Percentiles rank a stretch among this genome's conserved stretches.
Evolutionary conservation across 2,888 invertebrate genomes (phyloP).

Genomic region (Marronus borbonicus): DNA sequence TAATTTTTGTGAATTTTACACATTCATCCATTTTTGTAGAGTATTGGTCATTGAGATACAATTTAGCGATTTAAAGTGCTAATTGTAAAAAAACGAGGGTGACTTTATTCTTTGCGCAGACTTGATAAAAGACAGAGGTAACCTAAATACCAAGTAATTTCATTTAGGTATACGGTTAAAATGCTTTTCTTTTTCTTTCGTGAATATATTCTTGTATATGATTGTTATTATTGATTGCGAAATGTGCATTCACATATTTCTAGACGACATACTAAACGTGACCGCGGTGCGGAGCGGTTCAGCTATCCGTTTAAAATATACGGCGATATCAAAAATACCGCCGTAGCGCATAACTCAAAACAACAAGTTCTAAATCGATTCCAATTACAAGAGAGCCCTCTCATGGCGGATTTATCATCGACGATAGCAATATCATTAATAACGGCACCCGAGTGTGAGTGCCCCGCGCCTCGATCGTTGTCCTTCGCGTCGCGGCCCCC

Average conservation of each 20-base stretch:
- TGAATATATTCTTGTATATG: not conserved
- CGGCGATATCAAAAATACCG: slow-evolving; percentile 55
- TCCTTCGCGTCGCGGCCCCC: slow-evolving; percentile 1
- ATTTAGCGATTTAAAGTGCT: too few species aligned
- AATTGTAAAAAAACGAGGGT: too few species aligned
- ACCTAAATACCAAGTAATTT: too few species aligned
- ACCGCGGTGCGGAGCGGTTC: slow-evolving; percentile 18
- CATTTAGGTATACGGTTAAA: not conserved
- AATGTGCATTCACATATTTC: slow-evolving; percentile 37
- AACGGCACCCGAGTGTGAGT: slow-evolving; percentile 52
- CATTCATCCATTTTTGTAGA: too few species aligned
- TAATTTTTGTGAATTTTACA: too few species aligned
- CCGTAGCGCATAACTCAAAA: slow-evolving; percentile 55
- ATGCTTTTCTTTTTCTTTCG: not conserved
- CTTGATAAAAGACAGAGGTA: too few species aligned
- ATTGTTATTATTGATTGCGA: slow-evolving; percentile 32
- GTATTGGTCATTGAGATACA: too few species aligned
- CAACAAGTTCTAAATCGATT: slow-evolving; percentile 57
- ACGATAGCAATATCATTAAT: slow-evolving; percentile 57
- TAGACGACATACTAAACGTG: slow-evolving; percentile 38
- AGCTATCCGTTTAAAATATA: slow-evolving; percentile 42
- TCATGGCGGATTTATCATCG: slow-evolving; percentile 56
- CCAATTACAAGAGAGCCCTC: slow-evolving; percentile 57
- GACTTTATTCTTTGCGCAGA: too few species aligned
- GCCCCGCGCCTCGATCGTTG: slow-evolving; percentile 36